Percentiles rank a stretch among this genome's conserved stretches.
Conservation (phyloP, 2,113 vertebrate genomes). For the Eurypyga helias region DNA sequence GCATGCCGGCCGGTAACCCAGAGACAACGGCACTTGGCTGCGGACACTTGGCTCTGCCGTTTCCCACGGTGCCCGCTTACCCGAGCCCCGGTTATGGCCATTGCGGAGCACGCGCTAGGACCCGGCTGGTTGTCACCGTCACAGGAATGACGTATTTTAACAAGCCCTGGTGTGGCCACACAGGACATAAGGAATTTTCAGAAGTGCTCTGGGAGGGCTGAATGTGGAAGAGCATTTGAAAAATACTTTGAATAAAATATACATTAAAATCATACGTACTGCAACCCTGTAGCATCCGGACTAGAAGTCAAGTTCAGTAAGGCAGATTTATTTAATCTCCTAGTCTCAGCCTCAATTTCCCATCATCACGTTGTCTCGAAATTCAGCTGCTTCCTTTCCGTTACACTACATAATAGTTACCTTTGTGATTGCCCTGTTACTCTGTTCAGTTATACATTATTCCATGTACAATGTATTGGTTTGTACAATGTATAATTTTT, state of each 20-base stretch:
- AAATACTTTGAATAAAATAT: not conserved
- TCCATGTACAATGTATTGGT: not conserved
- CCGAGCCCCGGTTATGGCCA: not conserved
- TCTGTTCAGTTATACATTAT: not conserved
- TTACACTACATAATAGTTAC: not conserved
- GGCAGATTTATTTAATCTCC: not conserved
- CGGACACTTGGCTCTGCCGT: fast-evolving
- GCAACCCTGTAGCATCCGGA: not conserved
- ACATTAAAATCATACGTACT: not conserved
- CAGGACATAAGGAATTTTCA: not conserved
- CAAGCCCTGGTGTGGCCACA: not conserved
- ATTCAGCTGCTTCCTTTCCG: not conserved
- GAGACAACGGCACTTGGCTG: not conserved
- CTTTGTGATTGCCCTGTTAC: not conserved
- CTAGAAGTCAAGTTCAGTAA: not conserved
- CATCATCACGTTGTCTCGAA: not conserved
- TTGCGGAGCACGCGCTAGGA: not conserved
- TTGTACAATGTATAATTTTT: not conserved
- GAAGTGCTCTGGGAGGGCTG: not conserved
- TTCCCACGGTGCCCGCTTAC: too few species aligned
- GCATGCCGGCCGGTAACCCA: fast-evolving
- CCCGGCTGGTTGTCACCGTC: fast-evolving
- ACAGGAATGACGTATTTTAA: not conserved
- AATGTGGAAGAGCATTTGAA: not conserved
- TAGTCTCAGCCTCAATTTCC: not conserved